Conservation (phyloP, 2,888 invertebrate genomes). For the Mesochorus sp. region DNA sequence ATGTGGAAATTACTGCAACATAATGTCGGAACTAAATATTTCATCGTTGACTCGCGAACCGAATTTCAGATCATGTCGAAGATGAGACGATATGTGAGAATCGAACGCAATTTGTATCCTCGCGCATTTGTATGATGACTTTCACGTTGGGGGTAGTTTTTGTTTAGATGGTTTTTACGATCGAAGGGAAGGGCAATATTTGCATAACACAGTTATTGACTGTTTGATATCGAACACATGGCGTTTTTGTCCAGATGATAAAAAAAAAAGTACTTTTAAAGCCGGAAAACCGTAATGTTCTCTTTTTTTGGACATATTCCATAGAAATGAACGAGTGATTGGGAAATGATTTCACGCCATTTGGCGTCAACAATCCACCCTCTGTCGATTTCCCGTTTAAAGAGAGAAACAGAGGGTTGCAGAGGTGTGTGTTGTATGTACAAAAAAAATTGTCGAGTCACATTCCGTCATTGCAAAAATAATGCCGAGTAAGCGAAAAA, state of each 20-base stretch:
- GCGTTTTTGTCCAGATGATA: slow-evolving; percentile 7
- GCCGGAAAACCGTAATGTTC: slow-evolving; percentile 18
- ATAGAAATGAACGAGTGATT: not conserved
- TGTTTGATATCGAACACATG: slow-evolving; percentile 8
- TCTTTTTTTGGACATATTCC: not conserved
- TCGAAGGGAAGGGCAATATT: slow-evolving; percentile 30
- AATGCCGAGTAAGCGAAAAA: slow-evolving; percentile 48
- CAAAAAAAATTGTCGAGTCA: slow-evolving; percentile 42
- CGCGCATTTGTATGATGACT: not conserved
- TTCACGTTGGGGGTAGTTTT: not conserved
- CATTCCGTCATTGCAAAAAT: slow-evolving; percentile 36
- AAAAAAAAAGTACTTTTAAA: slow-evolving; percentile 3
- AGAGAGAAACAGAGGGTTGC: slow-evolving; percentile 1
- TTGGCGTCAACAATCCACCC: slow-evolving; percentile 50
- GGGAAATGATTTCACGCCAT: slow-evolving; percentile 55
- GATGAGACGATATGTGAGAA: slow-evolving; percentile 13
- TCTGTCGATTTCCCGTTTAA: slow-evolving; percentile 9
- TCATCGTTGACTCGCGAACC: slow-evolving; percentile 34
- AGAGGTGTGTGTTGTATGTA: not conserved
- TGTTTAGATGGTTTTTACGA: not conserved
- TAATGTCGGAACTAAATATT: slow-evolving; percentile 18
- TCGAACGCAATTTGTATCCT: not conserved
- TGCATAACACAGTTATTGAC: too few relatives aligned
- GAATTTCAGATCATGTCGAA: slow-evolving; percentile 23
- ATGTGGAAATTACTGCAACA: not conserved